phyloP scores from a whole-genome alignment of 1,140 invertebrate genomes.

The Triops longicaudatus region DNA sequence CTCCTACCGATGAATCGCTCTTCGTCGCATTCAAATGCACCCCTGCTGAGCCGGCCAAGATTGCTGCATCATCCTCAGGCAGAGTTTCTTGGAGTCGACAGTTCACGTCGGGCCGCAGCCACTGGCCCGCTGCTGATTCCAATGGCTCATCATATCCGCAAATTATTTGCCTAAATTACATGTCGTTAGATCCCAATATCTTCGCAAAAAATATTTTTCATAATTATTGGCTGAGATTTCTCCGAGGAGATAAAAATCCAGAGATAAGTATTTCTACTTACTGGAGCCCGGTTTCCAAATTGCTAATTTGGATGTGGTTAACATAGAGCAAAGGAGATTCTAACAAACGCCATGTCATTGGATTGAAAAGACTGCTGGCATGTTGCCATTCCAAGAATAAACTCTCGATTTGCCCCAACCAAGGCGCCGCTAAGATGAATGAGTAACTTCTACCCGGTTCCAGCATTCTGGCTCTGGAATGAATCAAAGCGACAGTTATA shows the following conservation, averaged over 20 bases:
- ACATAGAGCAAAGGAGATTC: slow-evolving; percentile 46
- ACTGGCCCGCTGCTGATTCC: slow-evolving; percentile 21
- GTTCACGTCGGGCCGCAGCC: slow-evolving; percentile 27
- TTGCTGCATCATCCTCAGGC: neutral
- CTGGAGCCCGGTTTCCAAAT: slow-evolving; percentile 35
- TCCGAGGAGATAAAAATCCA: neutral
- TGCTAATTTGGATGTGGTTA: slow-evolving; percentile 32
- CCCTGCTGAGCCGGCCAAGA: neutral
- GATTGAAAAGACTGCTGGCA: slow-evolving; percentile 64
- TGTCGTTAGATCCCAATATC: neutral
- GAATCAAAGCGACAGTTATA: neutral
- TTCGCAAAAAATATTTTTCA: too few relatives aligned
- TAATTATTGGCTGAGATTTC: neutral
- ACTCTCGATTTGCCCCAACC: slow-evolving; percentile 52
- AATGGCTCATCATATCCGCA: slow-evolving; percentile 32
- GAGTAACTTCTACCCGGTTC: slow-evolving; percentile 61
- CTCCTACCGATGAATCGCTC: neutral
- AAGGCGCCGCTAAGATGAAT: slow-evolving; percentile 54
- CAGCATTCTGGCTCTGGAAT: slow-evolving; percentile 46
- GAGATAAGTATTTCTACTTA: slow-evolving; percentile 21
- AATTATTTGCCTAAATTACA: slow-evolving; percentile 28
- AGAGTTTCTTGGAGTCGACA: slow-evolving; percentile 28
- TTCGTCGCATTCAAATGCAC: neutral
- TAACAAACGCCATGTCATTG: slow-evolving; percentile 69
- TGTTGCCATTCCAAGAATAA: slow-evolving; percentile 67